These are phyloP conservation scores for Spilosoma lubricipeda DNA, from an alignment of 2,888 invertebrate genomes.

Conservation along the genomic window DNA sequence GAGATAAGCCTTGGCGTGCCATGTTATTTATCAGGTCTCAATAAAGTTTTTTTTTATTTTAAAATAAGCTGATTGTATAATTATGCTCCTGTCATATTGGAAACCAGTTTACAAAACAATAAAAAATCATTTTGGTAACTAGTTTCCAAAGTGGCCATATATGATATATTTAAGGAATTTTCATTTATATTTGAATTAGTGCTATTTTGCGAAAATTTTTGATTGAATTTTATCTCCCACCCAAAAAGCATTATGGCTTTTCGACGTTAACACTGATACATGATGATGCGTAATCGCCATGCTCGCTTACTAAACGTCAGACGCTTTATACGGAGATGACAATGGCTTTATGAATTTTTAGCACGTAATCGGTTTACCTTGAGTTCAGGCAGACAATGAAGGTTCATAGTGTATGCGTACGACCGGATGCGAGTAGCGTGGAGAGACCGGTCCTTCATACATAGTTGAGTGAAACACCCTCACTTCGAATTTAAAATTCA, in stretches of 20 bases:
- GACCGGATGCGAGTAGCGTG: conserved; percentile 71
- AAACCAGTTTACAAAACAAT: too few species aligned
- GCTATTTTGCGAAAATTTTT: conserved; percentile 27
- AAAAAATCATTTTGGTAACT: not conserved
- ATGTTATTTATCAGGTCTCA: conserved; percentile 78
- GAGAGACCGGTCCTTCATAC: conserved; percentile 78
- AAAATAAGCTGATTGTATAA: conserved; percentile 65
- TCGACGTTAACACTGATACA: conserved; percentile 49
- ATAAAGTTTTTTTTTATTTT: conserved; percentile 66
- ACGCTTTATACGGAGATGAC: conserved; percentile 68
- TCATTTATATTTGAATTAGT: conserved; percentile 25
- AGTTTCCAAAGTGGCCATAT: not conserved
- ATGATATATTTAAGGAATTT: not conserved
- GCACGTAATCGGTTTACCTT: conserved; percentile 80
- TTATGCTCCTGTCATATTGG: conserved; percentile 44
- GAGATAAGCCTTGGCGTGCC: conserved; percentile 79
- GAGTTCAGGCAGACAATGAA: conserved; percentile 74
- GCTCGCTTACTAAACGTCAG: conserved; percentile 71
- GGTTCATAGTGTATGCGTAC: conserved; percentile 74
- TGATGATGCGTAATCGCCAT: conserved; percentile 55
- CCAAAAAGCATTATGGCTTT: conserved; percentile 46
- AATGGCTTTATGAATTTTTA: conserved; percentile 81
- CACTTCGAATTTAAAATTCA: conserved; percentile 79
- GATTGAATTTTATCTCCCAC: conserved; percentile 18
- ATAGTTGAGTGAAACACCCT: conserved; percentile 78